Evolutionary conservation across 2,797 vertebrate genomes (phyloP), one percentile per base, ranked within the genome.

Genomic region (Poliocrania exsul): DNA sequence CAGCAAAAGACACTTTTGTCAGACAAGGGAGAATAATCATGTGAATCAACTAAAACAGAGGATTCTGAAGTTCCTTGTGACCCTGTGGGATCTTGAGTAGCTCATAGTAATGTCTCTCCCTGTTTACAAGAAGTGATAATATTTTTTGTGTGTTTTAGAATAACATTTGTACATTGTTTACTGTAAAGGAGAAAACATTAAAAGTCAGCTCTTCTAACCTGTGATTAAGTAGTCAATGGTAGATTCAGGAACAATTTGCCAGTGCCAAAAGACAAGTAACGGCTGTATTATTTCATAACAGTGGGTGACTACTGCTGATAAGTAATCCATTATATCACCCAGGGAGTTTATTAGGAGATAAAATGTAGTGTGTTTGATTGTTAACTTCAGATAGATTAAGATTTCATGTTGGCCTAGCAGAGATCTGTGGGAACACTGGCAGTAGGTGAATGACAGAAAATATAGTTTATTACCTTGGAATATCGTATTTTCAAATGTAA

Each of bases 281-380:
- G 0, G 9, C 66, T 75, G 5, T 75, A 13, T 72, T 47, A 50
- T 44, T 70, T 37, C 0, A 0, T 58, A 58, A 35, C 31, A 85
- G 28, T 28, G 31, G 31, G 25, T 90, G 54, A 13, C 53, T 57
- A 10, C 51, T 90, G 61, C 50, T 88, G 75, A n/a, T 75, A 71
- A 88, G 61, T 53, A 61, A 91, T 64, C 44, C 21, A 29, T 77
- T 64, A 14, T 33, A 40, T 62, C 81, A 46, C 21, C 13, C 5
- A n/a, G 40, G 37, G 3, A 2, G 10, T 82, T 33, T 81, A 26
- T 75, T 54, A 19, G 33, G 24, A 40, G 62, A 42, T 64, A 75
- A 75, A 75, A 46, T 31, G 9, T 35, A 29, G 25, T 58, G 11
- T 70, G 26, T 65, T 47, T 78, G 31, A 65, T 79, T 72, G 44